Percentiles rank a stretch among this genome's conserved stretches.
These are phyloP conservation scores for Todiramphus chloris DNA, from an alignment of 2,113 vertebrate species.

Conservation along the genomic window DNA sequence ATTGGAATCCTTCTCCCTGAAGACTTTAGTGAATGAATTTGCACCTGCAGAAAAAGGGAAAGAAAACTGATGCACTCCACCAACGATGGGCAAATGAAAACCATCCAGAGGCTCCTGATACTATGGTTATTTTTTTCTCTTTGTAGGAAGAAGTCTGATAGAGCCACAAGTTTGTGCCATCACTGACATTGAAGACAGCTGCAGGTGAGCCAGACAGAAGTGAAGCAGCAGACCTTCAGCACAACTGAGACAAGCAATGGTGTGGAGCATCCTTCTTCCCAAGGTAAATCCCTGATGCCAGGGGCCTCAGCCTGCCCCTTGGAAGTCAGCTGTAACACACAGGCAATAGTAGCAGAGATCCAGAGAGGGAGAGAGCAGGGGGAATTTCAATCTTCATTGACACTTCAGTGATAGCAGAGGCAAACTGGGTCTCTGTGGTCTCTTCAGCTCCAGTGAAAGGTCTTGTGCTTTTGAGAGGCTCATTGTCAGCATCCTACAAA, in stretches of 20 bases:
- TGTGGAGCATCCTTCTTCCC: neutral
- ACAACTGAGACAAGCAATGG: neutral
- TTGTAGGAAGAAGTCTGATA: neutral
- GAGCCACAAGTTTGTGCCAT: neutral
- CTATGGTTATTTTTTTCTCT: neutral
- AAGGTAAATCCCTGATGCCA: neutral
- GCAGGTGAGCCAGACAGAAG: neutral
- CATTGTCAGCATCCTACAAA: constrained; percentile 13
- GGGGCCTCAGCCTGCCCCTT: neutral
- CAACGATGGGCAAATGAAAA: neutral
- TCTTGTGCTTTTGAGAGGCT: neutral
- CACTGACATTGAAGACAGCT: neutral
- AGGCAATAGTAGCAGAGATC: neutral
- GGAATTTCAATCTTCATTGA: neutral
- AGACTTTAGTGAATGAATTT: neutral
- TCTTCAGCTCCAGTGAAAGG: neutral
- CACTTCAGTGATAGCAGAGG: neutral
- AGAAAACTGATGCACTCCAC: neutral
- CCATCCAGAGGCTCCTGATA: neutral
- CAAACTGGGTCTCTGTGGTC: neutral
- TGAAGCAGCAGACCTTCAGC: neutral
- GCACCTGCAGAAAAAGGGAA: neutral
- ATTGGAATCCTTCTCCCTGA: neutral
- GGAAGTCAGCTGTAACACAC: neutral
- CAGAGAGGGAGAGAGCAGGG: neutral